A percentile compares a stretch with the other conserved stretches of the same genome.
These are phyloP conservation scores for Rhabdophis nuchalis DNA, from an alignment of 2,797 vertebrate genomes.

Conservation along the genomic window DNA sequence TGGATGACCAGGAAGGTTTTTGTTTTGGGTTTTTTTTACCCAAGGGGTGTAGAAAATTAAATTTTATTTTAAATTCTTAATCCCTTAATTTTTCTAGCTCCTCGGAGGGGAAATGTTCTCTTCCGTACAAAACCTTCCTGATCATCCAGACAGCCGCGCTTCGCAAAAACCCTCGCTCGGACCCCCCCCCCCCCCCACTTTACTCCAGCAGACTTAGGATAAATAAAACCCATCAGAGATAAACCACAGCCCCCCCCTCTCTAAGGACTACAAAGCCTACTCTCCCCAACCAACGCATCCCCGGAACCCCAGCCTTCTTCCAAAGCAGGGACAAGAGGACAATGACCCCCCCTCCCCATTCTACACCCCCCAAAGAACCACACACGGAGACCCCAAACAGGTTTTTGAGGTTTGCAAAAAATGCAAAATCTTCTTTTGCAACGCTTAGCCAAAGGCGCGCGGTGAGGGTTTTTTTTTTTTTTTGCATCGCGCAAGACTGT, in stretches of 20 bases:
- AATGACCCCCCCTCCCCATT: background rate
- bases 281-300: background rate
- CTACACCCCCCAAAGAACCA: background rate
- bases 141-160: background rate
- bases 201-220: background rate
- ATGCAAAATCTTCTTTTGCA: too few relatives aligned
- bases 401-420: too few relatives aligned
- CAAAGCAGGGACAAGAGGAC: background rate
- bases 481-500: background rate
- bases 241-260: background rate
- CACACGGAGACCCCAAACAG: too few relatives aligned
- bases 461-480: too few relatives aligned
- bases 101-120: background rate
- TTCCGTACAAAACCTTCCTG: background rate
- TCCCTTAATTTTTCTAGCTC: background rate
- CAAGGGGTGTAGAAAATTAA: too few relatives aligned
- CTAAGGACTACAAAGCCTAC: background rate
- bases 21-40: too few relatives aligned
- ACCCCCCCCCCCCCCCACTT: too few relatives aligned
- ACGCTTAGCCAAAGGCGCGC: too few relatives aligned
- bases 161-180: too few relatives aligned
- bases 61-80: too few relatives aligned
- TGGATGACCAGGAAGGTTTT: background rate
- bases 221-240: background rate
- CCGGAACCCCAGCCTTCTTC: background rate